phyloP scores from a whole-genome alignment of 2,113 vertebrate genomes.

The Zootoca vivipara region DNA sequence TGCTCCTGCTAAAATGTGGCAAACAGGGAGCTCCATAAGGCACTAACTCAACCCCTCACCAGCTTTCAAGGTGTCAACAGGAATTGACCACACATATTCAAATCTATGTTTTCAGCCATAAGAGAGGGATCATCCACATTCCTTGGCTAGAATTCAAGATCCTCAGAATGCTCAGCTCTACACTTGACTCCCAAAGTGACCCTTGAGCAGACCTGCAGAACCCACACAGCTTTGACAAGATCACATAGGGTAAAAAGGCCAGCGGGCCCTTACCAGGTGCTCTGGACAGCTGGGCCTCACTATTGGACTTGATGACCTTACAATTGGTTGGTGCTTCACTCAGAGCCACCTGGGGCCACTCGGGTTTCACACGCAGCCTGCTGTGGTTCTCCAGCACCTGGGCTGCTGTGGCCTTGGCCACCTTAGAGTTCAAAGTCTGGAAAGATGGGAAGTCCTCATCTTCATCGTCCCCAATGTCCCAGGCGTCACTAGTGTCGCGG shows the following conservation, averaged over 20 bases:
- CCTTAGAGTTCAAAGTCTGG: constrained; percentile 77
- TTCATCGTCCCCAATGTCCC: constrained; percentile 94
- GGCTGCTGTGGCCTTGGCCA: constrained; percentile 71
- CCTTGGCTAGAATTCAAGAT: neutral
- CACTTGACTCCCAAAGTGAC: neutral
- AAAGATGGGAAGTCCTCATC: constrained; percentile 79
- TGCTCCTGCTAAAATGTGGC: neutral
- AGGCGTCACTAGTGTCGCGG: constrained; percentile 92
- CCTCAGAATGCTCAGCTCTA: neutral
- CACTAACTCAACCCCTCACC: neutral
- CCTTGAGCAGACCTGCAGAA: neutral
- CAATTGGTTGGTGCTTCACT: constrained; percentile 74
- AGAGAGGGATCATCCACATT: neutral
- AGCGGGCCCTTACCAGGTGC: constrained; percentile 79
- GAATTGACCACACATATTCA: neutral
- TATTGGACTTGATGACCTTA: constrained; percentile 87
- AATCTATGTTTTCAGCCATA: neutral
- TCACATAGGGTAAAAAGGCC: neutral
- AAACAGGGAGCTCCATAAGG: neutral
- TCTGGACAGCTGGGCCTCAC: constrained; percentile 85
- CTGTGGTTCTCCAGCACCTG: constrained; percentile 72
- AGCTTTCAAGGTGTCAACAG: neutral
- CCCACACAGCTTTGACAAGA: neutral
- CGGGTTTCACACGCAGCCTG: constrained; percentile 72
- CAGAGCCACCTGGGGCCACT: constrained; percentile 59